phyloP scores from a whole-genome alignment of 2,888 invertebrate species.

The Apotomis capreana region DNA sequence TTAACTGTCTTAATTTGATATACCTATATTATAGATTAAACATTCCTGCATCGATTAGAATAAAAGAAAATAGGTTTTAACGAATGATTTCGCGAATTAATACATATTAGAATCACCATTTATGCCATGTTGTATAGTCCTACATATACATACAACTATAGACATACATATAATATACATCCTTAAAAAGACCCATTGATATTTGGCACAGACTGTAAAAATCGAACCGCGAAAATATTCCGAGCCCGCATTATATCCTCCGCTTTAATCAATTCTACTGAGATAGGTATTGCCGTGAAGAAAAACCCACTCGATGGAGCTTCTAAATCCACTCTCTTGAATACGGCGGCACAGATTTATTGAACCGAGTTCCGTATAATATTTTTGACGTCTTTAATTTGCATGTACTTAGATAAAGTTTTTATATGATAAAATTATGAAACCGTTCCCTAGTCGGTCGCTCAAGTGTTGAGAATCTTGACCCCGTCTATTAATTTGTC shows the following conservation, averaged over 20 bases:
- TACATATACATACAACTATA: too few relatives aligned
- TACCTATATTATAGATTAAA: too few relatives aligned
- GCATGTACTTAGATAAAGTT: not conserved
- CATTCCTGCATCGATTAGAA: too few relatives aligned
- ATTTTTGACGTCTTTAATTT: not conserved
- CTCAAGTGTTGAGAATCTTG: too few relatives aligned
- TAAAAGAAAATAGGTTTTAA: too few relatives aligned
- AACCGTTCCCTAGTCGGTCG: too few relatives aligned
- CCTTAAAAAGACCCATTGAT: not conserved
- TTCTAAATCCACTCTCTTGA: slow-evolving; percentile 22
- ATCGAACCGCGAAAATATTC: slow-evolving; percentile 13
- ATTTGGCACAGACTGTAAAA: not conserved
- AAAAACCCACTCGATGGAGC: slow-evolving; percentile 35
- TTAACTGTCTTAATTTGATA: too few relatives aligned
- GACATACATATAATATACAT: not conserved
- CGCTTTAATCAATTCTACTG: slow-evolving; percentile 37
- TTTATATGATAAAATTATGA: too few relatives aligned
- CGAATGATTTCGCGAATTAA: too few relatives aligned
- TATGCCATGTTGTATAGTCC: too few relatives aligned
- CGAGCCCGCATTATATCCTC: slow-evolving; percentile 28
- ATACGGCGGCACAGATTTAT: slow-evolving; percentile 16
- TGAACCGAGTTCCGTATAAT: slow-evolving; percentile 13
- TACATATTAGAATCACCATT: too few relatives aligned
- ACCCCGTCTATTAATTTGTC: too few relatives aligned
- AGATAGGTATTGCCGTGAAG: slow-evolving; percentile 30